These are phyloP conservation scores for Camponotus pennsylvanicus DNA, from an alignment of 1,140 invertebrate species.

Conservation along the genomic window DNA sequence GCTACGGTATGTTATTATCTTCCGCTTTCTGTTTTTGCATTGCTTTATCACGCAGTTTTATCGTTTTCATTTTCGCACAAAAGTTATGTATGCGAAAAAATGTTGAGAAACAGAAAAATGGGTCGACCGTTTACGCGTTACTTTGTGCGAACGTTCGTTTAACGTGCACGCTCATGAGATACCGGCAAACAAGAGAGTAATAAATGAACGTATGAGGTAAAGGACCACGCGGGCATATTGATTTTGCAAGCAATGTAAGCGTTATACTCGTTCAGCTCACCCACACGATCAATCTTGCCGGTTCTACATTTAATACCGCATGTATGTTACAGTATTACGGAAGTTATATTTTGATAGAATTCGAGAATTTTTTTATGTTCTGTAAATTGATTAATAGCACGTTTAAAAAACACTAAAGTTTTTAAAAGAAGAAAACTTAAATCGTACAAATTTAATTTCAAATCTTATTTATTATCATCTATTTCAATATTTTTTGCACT, in stretches of 20 bases:
- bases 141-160: slow-evolving; percentile 50
- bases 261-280: slow-evolving; percentile 51
- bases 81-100: neutral
- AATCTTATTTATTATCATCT: neutral
- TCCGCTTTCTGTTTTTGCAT: neutral
- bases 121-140: slow-evolving; percentile 6
- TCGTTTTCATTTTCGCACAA: slow-evolving; percentile 1
- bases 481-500: neutral
- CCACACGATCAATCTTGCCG: slow-evolving; percentile 41
- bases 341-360: neutral
- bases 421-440: neutral
- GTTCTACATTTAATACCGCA: slow-evolving; percentile 24
- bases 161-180: slow-evolving; percentile 31
- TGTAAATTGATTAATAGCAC: neutral
- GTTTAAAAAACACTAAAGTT: neutral
- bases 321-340: neutral
- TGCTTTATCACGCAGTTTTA: slow-evolving; percentile 10
- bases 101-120: slow-evolving; percentile 52
- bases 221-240: slow-evolving; percentile 54
- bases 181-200: slow-evolving; percentile 56
- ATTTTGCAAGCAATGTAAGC: slow-evolving; percentile 52
- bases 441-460: neutral
- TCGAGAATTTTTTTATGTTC: neutral
- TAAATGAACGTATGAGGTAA: slow-evolving; percentile 47
- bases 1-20: neutral